Percentiles rank a stretch among this genome's conserved stretches.
phyloP scores from a whole-genome alignment of 2,888 invertebrate species.

The Chymomyza procnemis region DNA sequence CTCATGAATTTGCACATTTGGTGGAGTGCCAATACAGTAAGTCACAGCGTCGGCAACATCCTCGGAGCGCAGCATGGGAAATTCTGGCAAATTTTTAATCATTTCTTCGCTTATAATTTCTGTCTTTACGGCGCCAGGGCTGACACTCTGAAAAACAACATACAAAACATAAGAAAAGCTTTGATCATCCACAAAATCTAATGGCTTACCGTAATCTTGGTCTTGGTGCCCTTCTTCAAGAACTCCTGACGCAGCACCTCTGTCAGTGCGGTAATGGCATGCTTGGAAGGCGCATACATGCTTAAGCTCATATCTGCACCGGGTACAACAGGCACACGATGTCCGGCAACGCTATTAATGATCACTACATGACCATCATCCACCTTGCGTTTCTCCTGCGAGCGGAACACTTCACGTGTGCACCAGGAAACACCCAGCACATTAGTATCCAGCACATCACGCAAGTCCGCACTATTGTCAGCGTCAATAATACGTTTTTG shows the following conservation, averaged over 20 bases:
- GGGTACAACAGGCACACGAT: conserved; percentile 72
- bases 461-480: conserved; percentile 59
- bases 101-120: no score
- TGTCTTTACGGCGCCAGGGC: no score
- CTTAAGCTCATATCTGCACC: conserved; percentile 43
- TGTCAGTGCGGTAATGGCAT: conserved; percentile 75
- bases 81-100: no score
- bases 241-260: conserved; percentile 77
- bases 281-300: conserved; percentile 75
- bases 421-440: conserved; percentile 79
- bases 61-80: no score
- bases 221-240: conserved; percentile 49
- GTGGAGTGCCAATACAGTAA: no score
- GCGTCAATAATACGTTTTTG: conserved; percentile 8
- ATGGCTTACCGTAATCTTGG: no score
- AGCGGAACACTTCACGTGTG: conserved; percentile 79
- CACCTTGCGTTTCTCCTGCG: conserved; percentile 78
- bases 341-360: conserved; percentile 78
- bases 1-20: no score
- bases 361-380: conserved; percentile 80
- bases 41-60: no score
- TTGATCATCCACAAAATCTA: no score
- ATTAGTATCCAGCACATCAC: conserved; percentile 78
- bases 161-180: no score
- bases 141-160: no score